These are phyloP conservation scores for Scelioninae gen. 2 DNA, from an alignment of 2,888 invertebrate species.

Conservation along the genomic window DNA sequence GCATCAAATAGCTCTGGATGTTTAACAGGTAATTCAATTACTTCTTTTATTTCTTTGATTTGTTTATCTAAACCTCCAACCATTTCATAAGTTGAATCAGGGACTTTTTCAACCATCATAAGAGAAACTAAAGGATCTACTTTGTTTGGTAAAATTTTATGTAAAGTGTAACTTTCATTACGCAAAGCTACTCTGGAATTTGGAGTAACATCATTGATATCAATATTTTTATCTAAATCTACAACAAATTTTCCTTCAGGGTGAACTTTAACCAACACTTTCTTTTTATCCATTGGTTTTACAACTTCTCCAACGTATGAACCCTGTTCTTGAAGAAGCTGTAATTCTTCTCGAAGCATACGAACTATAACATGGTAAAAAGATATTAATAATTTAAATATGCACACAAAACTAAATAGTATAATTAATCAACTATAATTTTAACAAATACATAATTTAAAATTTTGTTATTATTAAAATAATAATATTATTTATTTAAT, in stretches of 20 bases:
- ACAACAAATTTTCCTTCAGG: conserved; percentile 99
- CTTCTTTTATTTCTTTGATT: conserved; percentile 99
- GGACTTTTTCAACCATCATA: conserved; percentile 99
- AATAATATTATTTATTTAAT: too few species aligned
- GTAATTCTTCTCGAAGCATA: conserved; percentile 97
- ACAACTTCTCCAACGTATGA: conserved; percentile 99
- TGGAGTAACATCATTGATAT: conserved; percentile 97
- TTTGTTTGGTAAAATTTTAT: conserved; percentile 99
- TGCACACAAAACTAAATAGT: background rate
- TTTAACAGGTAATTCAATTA: conserved; percentile 98
- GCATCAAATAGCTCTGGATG: conserved; percentile 99
- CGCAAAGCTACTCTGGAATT: conserved; percentile 98
- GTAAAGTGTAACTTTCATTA: conserved; percentile 98
- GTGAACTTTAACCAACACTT: conserved; percentile 98
- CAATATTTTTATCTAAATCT: conserved; percentile 98
- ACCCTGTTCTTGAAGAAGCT: conserved; percentile 97
- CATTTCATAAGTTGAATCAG: conserved; percentile 99
- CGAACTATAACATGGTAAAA: conserved; percentile 80
- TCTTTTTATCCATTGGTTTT: conserved; percentile 99
- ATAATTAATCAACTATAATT: too few species aligned
- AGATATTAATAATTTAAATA: too few species aligned
- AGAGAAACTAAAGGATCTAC: conserved; percentile 98
- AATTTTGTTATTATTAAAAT: too few species aligned
- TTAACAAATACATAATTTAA: too few species aligned
- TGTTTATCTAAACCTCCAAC: conserved; percentile 99